Conservation (phyloP, 2,888 invertebrate genomes). For the Hanleya hanleyi region DNA sequence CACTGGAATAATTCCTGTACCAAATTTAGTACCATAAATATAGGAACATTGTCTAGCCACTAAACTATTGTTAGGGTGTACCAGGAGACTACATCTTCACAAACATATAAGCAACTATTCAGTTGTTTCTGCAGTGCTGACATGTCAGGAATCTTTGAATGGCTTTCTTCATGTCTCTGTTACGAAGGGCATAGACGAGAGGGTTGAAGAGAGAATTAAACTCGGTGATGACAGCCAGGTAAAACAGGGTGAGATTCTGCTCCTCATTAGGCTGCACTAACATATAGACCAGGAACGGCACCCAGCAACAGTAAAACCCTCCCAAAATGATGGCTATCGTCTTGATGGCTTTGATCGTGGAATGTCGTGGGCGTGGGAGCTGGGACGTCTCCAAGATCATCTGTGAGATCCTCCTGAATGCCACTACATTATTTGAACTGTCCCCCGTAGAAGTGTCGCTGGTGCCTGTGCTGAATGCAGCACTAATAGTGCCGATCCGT, state of each 20-base stretch:
- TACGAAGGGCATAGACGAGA: conserved; percentile 35
- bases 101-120: too few relatives aligned
- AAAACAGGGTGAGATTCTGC: conserved; percentile 27
- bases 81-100: too few relatives aligned
- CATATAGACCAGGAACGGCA: conserved; percentile 34
- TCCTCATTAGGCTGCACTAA: conserved; percentile 15
- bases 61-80: too few relatives aligned
- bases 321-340: conserved; percentile 36
- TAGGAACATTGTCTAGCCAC: too few relatives aligned
- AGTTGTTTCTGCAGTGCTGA: not conserved
- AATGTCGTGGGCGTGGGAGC: not conserved
- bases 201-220: conserved; percentile 38
- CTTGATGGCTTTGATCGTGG: conserved; percentile 18
- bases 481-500: not conserved
- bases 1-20: too few relatives aligned
- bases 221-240: conserved; percentile 33
- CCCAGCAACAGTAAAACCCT: conserved; percentile 38
- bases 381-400: not conserved
- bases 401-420: not conserved
- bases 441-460: not conserved
- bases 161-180: conserved; percentile 31
- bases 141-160: conserved; percentile 16
- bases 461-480: not conserved
- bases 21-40: too few relatives aligned
- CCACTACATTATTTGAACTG: not conserved